These are phyloP conservation scores for Lepidurus couesii DNA, from an alignment of 1,140 invertebrate species.

Conservation along the genomic window DNA sequence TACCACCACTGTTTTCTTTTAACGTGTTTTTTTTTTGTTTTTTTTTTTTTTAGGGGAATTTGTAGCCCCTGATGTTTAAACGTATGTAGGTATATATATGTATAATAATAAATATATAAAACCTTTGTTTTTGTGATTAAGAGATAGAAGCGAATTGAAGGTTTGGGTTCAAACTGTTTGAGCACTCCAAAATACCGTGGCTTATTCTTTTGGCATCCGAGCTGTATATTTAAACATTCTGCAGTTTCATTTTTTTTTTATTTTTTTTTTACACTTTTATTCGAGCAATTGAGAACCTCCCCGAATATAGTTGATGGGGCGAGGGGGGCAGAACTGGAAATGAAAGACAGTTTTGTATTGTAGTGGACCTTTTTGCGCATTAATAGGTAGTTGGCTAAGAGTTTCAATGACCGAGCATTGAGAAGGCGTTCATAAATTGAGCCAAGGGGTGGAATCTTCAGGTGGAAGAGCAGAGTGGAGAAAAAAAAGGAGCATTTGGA, in stretches of 20 bases:
- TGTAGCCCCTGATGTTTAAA: neutral
- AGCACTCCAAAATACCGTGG: no score
- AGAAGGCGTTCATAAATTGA: constrained; percentile 22
- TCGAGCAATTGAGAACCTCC: no score
- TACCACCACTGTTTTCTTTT: constrained; percentile 3
- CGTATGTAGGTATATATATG: no score
- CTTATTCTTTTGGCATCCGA: neutral
- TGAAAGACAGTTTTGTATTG: neutral
- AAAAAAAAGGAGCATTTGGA: neutral
- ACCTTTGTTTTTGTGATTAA: neutral
- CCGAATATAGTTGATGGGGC: neutral
- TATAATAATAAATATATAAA: neutral
- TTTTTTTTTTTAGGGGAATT: neutral
- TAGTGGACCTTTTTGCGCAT: neutral
- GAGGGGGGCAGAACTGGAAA: neutral
- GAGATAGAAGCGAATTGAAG: constrained; percentile 16
- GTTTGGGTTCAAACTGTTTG: neutral
- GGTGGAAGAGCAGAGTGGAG: neutral
- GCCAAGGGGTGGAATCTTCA: neutral
- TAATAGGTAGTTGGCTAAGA: constrained; percentile 16
- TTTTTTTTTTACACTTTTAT: no score
- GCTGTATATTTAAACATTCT: constrained; percentile 1
- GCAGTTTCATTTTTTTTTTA: neutral
- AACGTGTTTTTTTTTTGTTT: neutral
- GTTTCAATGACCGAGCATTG: constrained; percentile 9